phyloP scores from a whole-genome alignment of 2,888 invertebrate species.

The Cantharis rustica region DNA sequence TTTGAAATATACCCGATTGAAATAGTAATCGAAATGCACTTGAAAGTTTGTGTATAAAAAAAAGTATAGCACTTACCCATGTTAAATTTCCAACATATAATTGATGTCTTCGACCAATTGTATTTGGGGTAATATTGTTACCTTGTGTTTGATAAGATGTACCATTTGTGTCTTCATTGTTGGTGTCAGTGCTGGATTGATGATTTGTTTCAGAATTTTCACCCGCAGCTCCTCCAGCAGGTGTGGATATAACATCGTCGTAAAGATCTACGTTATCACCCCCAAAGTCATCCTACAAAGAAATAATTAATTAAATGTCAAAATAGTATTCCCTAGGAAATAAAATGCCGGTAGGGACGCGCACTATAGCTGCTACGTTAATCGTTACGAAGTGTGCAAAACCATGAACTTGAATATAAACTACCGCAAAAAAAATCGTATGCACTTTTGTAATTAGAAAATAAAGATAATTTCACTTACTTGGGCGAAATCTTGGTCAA shows the following conservation, averaged over 20 bases:
- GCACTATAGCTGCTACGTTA: neutral
- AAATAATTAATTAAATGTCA: slow-evolving; percentile 2
- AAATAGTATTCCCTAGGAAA: neutral
- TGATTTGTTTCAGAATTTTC: slow-evolving; percentile 64
- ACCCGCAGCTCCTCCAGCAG: slow-evolving; percentile 65
- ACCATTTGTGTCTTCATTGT: slow-evolving; percentile 71
- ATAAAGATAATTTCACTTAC: slow-evolving; percentile 50
- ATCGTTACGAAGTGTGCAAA: neutral
- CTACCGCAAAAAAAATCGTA: neutral
- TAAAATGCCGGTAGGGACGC: slow-evolving; percentile 17
- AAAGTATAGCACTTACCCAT: slow-evolving; percentile 76
- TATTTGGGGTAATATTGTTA: slow-evolving; percentile 70
- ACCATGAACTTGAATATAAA: neutral
- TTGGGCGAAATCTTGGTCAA: slow-evolving; percentile 92
- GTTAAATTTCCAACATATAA: slow-evolving; percentile 98
- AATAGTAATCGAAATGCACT: too few species aligned
- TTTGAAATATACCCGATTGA: too few species aligned
- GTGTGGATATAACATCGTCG: slow-evolving; percentile 91
- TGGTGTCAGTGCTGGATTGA: slow-evolving; percentile 59
- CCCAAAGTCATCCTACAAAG: slow-evolving; percentile 74
- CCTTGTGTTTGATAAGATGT: slow-evolving; percentile 72
- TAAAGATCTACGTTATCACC: slow-evolving; percentile 92
- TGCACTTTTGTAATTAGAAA: neutral
- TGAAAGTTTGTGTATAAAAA: neutral
- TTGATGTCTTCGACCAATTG: slow-evolving; percentile 80